These are phyloP conservation scores for Aplochiton taeniatus DNA, from an alignment of 2,797 vertebrate species.

Conservation along the genomic window DNA sequence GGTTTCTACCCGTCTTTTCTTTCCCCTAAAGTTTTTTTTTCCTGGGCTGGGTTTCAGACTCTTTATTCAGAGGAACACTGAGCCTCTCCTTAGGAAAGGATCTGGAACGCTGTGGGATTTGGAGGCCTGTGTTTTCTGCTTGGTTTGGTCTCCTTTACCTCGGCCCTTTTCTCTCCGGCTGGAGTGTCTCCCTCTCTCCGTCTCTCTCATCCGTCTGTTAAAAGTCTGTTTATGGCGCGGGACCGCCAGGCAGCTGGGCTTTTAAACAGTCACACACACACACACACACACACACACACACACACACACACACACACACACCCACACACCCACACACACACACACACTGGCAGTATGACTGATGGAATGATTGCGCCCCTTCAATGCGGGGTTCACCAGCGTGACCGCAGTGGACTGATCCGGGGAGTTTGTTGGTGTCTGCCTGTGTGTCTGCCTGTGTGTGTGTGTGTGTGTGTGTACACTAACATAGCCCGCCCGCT, in stretches of 20 bases:
- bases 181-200: not conserved
- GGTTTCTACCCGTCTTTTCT: not conserved
- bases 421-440: not conserved
- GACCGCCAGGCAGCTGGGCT: constrained; percentile 55
- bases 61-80: constrained; percentile 39
- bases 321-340: not conserved
- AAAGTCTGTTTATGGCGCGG: constrained; percentile 50
- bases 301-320: constrained; percentile 10
- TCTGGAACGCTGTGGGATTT: constrained; percentile 50
- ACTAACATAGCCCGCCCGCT: too few relatives aligned
- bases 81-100: constrained; percentile 43
- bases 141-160: constrained; percentile 30
- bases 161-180: not conserved
- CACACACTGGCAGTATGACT: constrained; percentile 44
- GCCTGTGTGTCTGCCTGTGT: constrained; percentile 4
- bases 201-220: constrained; percentile 6
- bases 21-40: not conserved
- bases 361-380: constrained; percentile 45
- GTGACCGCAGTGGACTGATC: constrained; percentile 27
- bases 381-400: constrained; percentile 16
- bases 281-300: constrained; percentile 7
- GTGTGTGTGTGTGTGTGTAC: not conserved
- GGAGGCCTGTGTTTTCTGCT: constrained; percentile 43
- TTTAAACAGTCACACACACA: constrained; percentile 19
- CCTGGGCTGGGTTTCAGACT: constrained; percentile 25